Evolutionary conservation across 2,888 invertebrate genomes (phyloP).

Genomic region (Pharmacophagus antenor): DNA sequence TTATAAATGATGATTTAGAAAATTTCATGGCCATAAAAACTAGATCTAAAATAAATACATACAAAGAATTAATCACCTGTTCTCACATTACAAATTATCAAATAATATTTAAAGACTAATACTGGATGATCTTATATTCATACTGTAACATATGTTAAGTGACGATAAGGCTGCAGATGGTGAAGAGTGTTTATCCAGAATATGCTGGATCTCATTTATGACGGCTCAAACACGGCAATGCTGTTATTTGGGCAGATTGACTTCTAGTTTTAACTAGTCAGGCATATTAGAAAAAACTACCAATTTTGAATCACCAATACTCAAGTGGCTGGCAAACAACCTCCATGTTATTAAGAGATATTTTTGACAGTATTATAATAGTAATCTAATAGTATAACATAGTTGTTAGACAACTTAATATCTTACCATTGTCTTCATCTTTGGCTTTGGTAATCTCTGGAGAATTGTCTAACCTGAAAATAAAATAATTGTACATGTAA

Average conservation of each 20-base stretch:
- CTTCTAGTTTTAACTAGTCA: not conserved
- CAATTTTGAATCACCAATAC: too few species aligned
- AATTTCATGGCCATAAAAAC: too few species aligned
- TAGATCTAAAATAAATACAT: too few species aligned
- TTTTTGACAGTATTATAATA: too few species aligned
- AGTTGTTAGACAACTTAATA: not conserved
- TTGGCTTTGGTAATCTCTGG: slow-evolving; percentile 49
- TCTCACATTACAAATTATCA: too few species aligned
- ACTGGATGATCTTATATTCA: not conserved
- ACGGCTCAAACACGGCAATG: not conserved
- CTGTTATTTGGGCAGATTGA: not conserved
- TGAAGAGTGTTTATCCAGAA: not conserved
- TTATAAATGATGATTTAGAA: too few species aligned
- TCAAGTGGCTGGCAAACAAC: too few species aligned
- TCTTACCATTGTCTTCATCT: slow-evolving; percentile 70
- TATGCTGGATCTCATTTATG: not conserved
- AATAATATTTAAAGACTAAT: too few species aligned
- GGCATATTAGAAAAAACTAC: not conserved
- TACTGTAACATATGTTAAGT: not conserved
- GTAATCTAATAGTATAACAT: too few species aligned
- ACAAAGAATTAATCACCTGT: too few species aligned
- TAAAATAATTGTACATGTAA: not conserved
- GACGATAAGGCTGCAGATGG: not conserved
- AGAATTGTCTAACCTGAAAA: slow-evolving; percentile 59
- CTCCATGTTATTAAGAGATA: too few species aligned